A percentile compares a stretch with the other conserved stretches of the same genome.
These are phyloP conservation scores for Phragmatobia fuliginosa DNA, from an alignment of 2,888 invertebrate genomes.

Conservation along the genomic window DNA sequence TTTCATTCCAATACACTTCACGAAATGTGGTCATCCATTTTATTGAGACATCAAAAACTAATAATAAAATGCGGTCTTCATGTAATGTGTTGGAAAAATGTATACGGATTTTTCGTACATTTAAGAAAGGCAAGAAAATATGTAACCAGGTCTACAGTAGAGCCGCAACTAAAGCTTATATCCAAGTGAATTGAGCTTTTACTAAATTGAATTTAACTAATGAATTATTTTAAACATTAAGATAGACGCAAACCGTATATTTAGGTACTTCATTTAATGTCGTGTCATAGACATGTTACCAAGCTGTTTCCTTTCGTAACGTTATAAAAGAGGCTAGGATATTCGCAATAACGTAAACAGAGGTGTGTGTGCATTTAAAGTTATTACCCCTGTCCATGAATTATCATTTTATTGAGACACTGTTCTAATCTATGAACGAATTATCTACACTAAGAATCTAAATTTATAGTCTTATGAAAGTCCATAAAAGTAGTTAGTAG, in stretches of 20 bases:
- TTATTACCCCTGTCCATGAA: too few relatives aligned
- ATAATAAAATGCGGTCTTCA: constrained; percentile 13
- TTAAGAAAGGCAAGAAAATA: background rate
- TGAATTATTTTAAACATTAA: background rate
- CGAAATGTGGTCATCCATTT: constrained; percentile 12
- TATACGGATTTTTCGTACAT: background rate
- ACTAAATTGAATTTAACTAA: background rate
- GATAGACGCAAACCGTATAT: background rate
- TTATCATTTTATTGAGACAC: too few relatives aligned
- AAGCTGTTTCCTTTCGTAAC: background rate
- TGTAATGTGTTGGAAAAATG: constrained; percentile 5
- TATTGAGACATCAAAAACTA: constrained; percentile 15
- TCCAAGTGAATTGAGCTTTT: constrained; percentile 1
- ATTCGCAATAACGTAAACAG: too few relatives aligned
- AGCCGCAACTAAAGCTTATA: background rate
- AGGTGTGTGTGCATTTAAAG: too few relatives aligned
- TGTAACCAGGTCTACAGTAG: background rate
- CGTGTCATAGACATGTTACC: background rate
- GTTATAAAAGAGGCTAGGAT: too few relatives aligned
- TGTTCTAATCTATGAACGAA: too few relatives aligned
- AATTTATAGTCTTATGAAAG: too few relatives aligned
- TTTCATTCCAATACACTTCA: constrained; percentile 15
- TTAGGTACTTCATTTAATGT: background rate
- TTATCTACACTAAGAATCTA: too few relatives aligned
- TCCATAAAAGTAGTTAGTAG: too few relatives aligned